These are phyloP conservation scores for Rotaria socialis DNA, from an alignment of 2,888 invertebrate species.

Conservation along the genomic window DNA sequence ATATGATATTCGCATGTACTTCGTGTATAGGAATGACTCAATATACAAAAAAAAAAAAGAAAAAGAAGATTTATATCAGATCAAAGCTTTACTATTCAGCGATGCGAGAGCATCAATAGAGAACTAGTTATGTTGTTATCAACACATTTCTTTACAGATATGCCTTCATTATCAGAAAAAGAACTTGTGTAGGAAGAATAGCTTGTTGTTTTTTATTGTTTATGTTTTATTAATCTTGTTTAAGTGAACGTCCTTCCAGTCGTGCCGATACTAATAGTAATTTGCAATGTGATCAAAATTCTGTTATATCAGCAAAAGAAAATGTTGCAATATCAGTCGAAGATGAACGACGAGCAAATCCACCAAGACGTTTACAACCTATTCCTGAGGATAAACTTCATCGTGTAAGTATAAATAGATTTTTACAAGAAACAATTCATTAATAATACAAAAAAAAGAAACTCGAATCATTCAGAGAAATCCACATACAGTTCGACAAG, in stretches of 20 bases:
- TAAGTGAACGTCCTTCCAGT: not conserved
- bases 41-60: too few relatives aligned
- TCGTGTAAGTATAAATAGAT: not conserved
- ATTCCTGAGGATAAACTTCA: not conserved
- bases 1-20: not conserved
- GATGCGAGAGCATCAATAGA: not conserved
- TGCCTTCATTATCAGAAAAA: not conserved
- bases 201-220: not conserved
- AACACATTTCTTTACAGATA: not conserved
- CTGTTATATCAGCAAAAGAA: not conserved
- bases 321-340: not conserved
- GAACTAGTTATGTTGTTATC: not conserved
- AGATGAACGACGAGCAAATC: not conserved
- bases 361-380: not conserved
- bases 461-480: not conserved
- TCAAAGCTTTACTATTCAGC: not conserved
- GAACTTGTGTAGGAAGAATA: not conserved
- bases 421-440: too few relatives aligned
- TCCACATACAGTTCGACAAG: slow-evolving; percentile 21
- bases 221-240: not conserved
- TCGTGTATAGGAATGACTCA: too few relatives aligned
- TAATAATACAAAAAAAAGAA: not conserved
- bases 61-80: too few relatives aligned
- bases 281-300: not conserved
- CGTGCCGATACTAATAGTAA: not conserved